Conservation (phyloP, 2,113 vertebrate genomes). For the Gila orcuttii region DNA sequence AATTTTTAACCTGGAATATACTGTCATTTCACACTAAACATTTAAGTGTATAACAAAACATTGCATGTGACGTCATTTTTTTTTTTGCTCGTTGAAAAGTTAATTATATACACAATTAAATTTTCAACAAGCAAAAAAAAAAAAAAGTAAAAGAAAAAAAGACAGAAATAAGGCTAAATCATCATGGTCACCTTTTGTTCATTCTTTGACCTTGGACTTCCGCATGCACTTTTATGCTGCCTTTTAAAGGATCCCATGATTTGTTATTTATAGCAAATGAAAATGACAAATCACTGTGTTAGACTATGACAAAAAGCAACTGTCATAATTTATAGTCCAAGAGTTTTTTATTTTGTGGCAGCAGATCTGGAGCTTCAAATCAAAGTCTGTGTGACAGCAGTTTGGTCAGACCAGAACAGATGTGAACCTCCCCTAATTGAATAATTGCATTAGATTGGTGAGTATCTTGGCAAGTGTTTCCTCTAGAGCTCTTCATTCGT, state of each 20-base stretch:
- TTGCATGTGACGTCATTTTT: not conserved
- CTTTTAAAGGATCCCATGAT: not conserved
- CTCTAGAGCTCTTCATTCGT: not conserved
- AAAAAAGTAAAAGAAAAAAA: not conserved
- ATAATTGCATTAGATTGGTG: slow-evolving; percentile 33
- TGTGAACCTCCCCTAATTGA: slow-evolving; percentile 23
- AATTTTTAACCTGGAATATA: too few relatives aligned
- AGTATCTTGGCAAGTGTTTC: slow-evolving; percentile 14
- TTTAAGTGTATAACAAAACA: not conserved
- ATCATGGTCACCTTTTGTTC: not conserved
- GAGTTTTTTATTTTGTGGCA: not conserved
- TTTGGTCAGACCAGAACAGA: slow-evolving; percentile 7
- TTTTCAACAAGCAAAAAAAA: not conserved
- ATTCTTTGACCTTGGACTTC: not conserved
- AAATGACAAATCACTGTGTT: not conserved
- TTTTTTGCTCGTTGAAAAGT: too few relatives aligned
- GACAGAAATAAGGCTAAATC: not conserved
- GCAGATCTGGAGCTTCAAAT: slow-evolving; percentile 1
- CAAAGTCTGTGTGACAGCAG: not conserved
- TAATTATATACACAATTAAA: not conserved
- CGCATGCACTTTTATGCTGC: not conserved
- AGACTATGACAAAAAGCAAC: not conserved
- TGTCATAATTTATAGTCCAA: not conserved
- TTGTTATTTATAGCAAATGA: not conserved
- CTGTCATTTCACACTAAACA: too few relatives aligned